A percentile compares a stretch with the other conserved stretches of the same genome.
These are phyloP conservation scores for Hemaris fuciformis DNA, from an alignment of 2,888 invertebrate species.

Conservation along the genomic window DNA sequence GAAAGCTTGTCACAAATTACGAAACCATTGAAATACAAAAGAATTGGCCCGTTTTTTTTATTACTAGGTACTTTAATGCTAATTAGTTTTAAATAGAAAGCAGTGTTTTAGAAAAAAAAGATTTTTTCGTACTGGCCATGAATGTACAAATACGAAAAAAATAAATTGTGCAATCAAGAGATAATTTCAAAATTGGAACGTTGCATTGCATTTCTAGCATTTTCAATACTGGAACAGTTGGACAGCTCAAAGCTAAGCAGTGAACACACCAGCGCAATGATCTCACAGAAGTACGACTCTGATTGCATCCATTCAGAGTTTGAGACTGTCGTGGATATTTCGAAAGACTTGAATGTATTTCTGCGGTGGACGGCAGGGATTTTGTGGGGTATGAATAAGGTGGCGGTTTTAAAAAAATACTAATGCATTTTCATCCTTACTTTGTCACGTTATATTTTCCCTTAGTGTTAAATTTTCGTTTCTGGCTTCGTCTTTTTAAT, in stretches of 20 bases:
- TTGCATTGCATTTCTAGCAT: neutral
- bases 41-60: neutral
- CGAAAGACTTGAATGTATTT: neutral
- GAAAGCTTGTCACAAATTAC: neutral
- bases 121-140: no score
- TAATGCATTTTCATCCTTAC: neutral
- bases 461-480: no score
- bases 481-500: no score
- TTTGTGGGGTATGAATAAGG: neutral
- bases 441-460: no score
- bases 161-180: neutral
- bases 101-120: no score
- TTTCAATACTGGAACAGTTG: neutral
- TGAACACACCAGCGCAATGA: neutral
- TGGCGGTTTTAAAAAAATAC: neutral
- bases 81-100: neutral
- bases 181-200: neutral
- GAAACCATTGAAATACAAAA: neutral
- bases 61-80: neutral
- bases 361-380: neutral
- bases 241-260: neutral
- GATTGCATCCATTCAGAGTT: slow-evolving; percentile 54
- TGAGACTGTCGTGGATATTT: slow-evolving; percentile 31
- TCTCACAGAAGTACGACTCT: slow-evolving; percentile 20
- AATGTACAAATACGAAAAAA: no score